phyloP scores from a whole-genome alignment of 2,888 invertebrate species.

The Dolomedes plantarius region DNA sequence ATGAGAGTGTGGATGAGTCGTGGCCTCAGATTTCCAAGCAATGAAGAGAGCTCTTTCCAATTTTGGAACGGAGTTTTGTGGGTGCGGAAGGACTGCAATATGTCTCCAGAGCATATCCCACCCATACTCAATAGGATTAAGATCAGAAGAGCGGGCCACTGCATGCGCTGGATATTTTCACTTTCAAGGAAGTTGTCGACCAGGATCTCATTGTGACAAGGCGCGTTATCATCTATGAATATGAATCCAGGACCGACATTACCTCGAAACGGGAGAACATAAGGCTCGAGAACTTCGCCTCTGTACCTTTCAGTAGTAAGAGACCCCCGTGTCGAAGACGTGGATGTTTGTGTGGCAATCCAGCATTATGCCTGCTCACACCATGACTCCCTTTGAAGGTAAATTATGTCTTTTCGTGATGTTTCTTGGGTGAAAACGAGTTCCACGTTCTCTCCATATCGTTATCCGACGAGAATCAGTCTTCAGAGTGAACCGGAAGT shows the following conservation, averaged over 20 bases:
- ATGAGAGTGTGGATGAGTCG: neutral
- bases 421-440: neutral
- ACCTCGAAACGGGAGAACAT: neutral
- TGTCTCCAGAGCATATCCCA: neutral
- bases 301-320: neutral
- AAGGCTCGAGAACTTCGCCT: neutral
- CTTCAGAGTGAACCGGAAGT: neutral
- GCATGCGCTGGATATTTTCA: neutral
- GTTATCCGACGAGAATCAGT: neutral
- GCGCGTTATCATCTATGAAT: neutral
- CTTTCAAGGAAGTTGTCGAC: neutral
- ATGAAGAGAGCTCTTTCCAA: neutral
- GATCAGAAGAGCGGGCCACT: neutral
- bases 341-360: neutral
- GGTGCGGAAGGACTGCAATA: neutral
- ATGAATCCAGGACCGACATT: neutral
- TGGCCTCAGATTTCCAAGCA: neutral
- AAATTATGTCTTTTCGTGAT: conserved; percentile 7
- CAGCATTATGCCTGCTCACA: neutral
- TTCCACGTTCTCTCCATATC: neutral
- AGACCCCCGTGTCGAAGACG: neutral
- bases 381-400: neutral
- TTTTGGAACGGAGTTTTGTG: neutral
- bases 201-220: no score
- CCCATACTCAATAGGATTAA: neutral